Evolutionary conservation across 2,797 vertebrate species (phyloP).

Genomic region (Peromyscus aztecus): DNA sequence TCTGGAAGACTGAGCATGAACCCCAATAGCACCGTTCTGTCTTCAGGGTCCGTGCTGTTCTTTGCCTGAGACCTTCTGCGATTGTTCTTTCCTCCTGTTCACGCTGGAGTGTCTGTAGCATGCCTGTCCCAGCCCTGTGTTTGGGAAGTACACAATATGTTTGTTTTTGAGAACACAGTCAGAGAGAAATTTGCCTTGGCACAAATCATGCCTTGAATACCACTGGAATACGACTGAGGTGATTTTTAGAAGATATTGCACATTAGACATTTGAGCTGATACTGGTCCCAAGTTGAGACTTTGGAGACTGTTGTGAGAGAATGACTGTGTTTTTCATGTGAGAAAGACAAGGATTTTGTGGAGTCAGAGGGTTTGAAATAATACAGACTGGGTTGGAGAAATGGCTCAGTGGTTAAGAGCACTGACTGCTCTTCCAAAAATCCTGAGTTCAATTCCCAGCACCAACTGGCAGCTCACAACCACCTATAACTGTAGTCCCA

Average conservation of each 20-base stretch:
- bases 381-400: background rate
- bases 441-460: background rate
- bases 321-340: background rate
- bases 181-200: background rate
- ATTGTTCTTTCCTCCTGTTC: background rate
- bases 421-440: background rate
- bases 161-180: background rate
- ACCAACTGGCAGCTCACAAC: background rate
- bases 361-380: no score
- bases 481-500: background rate
- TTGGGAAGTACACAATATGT: background rate
- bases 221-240: background rate
- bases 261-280: background rate
- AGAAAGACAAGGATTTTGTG: background rate
- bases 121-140: background rate
- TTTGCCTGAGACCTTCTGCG: background rate
- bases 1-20: background rate
- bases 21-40: background rate
- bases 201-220: background rate
- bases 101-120: background rate
- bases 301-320: background rate
- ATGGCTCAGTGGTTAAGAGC: background rate
- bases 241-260: background rate
- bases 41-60: background rate
- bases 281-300: background rate